Evolutionary conservation across 2,888 invertebrate genomes (phyloP).

Genomic region (Cacoxenus indagator): DNA sequence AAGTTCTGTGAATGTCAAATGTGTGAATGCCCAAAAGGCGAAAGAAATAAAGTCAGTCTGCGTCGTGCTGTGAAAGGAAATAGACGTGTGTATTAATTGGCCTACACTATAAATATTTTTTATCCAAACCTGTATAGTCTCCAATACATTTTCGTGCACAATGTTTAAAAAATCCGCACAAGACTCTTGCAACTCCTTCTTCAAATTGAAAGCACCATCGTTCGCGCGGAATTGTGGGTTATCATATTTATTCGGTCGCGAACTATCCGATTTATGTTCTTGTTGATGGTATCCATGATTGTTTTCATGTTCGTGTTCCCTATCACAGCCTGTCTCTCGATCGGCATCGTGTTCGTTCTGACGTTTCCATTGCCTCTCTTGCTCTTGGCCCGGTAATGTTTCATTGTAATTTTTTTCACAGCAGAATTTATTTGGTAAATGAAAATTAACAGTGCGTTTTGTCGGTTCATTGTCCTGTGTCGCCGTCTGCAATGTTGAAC

Average conservation of each 20-base stretch:
- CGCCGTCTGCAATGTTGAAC: neutral
- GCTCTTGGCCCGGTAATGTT: neutral
- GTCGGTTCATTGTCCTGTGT: no score
- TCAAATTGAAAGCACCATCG: constrained; percentile 11
- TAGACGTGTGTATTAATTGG: neutral
- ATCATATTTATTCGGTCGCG: neutral
- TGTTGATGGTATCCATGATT: neutral
- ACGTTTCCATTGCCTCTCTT: neutral
- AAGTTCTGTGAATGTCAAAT: no score
- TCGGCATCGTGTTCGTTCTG: neutral
- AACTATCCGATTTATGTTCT: neutral
- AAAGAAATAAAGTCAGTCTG: no score
- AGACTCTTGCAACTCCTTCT: constrained; percentile 48
- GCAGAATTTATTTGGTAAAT: neutral
- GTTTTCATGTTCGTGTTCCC: neutral
- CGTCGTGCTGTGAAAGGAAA: neutral
- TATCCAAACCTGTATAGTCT: constrained; percentile 54
- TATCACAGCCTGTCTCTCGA: neutral
- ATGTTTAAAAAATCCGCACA: constrained; percentile 61
- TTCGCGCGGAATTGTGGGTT: neutral
- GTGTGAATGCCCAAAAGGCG: no score
- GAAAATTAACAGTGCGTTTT: neutral
- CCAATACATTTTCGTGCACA: constrained; percentile 60
- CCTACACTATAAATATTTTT: neutral
- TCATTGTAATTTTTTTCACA: neutral